These are phyloP conservation scores for Pygoscelis adeliae DNA, from an alignment of 2,113 vertebrate genomes.

Conservation along the genomic window DNA sequence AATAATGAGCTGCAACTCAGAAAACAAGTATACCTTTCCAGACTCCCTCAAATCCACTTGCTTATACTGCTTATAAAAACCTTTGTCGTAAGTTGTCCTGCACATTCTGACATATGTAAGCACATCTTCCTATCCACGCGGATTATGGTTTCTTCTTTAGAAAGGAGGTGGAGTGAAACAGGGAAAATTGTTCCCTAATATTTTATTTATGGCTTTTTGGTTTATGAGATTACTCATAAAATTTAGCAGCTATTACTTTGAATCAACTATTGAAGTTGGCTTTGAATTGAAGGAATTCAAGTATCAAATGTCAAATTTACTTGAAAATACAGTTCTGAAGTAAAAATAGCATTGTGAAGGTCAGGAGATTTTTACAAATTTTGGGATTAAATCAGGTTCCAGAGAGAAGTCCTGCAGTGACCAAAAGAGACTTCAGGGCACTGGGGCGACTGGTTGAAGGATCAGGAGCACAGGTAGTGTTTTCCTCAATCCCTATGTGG, in stretches of 20 bases:
- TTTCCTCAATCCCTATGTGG: too few species aligned
- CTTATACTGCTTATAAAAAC: neutral
- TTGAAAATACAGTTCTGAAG: neutral
- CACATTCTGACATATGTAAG: neutral
- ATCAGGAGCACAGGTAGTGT: too few species aligned
- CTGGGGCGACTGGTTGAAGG: too few species aligned
- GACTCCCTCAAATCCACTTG: neutral
- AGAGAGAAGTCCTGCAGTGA: too few species aligned
- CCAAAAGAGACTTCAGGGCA: too few species aligned
- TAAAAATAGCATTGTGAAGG: neutral
- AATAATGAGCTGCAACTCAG: neutral
- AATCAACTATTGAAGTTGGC: neutral
- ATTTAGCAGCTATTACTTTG: neutral
- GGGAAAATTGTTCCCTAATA: neutral
- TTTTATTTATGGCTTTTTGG: neutral
- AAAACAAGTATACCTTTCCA: neutral
- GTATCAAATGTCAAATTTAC: neutral
- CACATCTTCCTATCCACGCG: neutral
- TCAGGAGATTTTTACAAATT: neutral
- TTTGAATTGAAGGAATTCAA: neutral
- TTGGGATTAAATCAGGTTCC: neutral
- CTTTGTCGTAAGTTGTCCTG: neutral
- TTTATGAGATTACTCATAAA: neutral
- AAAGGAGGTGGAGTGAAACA: neutral
- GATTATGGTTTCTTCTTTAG: neutral